Evolutionary conservation across 35 echinoderm and acorn worm genomes (phyloP).

Genomic region (Lytechinus pictus): DNA sequence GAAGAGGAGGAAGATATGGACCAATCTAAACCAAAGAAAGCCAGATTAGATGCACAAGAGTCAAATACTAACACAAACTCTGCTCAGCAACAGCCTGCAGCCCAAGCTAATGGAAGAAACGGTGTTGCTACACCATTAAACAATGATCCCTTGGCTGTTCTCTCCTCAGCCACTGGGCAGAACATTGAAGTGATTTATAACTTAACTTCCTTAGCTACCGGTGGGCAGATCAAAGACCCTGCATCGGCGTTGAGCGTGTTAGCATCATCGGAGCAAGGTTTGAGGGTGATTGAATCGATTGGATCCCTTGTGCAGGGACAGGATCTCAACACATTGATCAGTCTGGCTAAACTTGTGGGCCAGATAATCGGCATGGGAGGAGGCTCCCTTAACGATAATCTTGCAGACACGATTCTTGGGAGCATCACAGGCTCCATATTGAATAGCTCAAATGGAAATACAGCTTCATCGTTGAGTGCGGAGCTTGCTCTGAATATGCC

Average conservation of each 20-base stretch:
- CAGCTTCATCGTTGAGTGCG: background rate
- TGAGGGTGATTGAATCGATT: slow-evolving; percentile 26
- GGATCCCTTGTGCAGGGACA: slow-evolving; percentile 33
- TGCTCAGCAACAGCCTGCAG: background rate
- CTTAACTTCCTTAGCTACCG: slow-evolving; percentile 33
- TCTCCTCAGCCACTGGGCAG: slow-evolving; percentile 29
- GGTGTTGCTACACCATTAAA: background rate
- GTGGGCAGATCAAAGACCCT: slow-evolving; percentile 42
- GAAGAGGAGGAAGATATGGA: slow-evolving; percentile 18
- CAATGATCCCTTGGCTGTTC: slow-evolving; percentile 15
- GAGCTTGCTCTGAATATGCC: background rate
- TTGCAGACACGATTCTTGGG: slow-evolving; percentile 36
- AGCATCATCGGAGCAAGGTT: slow-evolving; percentile 30
- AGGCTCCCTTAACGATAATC: slow-evolving; percentile 3
- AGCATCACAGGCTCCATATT: slow-evolving; percentile 21
- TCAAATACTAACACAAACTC: slow-evolving; percentile 17
- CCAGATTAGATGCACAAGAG: background rate
- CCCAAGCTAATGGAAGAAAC: background rate
- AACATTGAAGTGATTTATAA: slow-evolving; percentile 47
- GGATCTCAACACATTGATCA: slow-evolving; percentile 20
- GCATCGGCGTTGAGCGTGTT: slow-evolving; percentile 1
- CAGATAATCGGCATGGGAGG: slow-evolving; percentile 5
- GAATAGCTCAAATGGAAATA: background rate
- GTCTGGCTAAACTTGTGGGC: slow-evolving; percentile 31
- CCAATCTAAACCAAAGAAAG: slow-evolving; percentile 46